These are phyloP conservation scores for Macrochelys suwanniensis DNA, from an alignment of 2,797 vertebrate species.

Conservation along the genomic window DNA sequence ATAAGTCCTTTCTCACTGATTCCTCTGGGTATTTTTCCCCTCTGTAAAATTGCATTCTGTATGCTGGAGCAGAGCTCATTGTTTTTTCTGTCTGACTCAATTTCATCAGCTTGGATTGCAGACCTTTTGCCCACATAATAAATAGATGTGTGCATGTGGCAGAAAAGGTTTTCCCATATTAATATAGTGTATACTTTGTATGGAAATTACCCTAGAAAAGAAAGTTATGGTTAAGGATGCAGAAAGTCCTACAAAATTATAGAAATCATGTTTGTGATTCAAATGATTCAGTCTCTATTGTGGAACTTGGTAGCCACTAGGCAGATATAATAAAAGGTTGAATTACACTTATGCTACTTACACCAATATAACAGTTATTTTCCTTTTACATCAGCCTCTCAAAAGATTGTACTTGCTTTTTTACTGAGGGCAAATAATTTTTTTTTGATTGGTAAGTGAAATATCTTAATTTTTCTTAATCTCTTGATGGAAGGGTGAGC, in stretches of 20 bases:
- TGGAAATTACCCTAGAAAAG: neutral
- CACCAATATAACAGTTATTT: neutral
- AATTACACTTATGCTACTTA: neutral
- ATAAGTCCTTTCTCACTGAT: neutral
- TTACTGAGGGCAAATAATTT: neutral
- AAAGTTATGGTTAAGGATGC: too few species aligned
- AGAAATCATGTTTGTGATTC: neutral
- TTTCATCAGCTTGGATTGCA: conserved; percentile 35
- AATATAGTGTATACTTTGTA: neutral
- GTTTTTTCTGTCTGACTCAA: conserved; percentile 58
- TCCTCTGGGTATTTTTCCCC: neutral
- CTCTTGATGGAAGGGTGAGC: neutral
- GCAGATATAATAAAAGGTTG: neutral
- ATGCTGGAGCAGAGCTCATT: conserved; percentile 25
- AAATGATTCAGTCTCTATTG: neutral
- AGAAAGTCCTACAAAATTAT: neutral
- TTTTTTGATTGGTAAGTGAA: neutral
- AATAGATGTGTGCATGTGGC: neutral
- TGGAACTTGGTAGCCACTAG: neutral
- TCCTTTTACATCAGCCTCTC: neutral
- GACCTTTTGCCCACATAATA: conserved; percentile 1
- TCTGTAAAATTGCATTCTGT: conserved; percentile 44
- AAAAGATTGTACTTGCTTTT: neutral
- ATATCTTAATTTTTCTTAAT: neutral
- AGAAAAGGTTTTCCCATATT: neutral